Percentiles rank a stretch among this genome's conserved stretches.
Evolutionary conservation across 2,113 vertebrate species (phyloP).

Genomic region (Nasalis larvatus): DNA sequence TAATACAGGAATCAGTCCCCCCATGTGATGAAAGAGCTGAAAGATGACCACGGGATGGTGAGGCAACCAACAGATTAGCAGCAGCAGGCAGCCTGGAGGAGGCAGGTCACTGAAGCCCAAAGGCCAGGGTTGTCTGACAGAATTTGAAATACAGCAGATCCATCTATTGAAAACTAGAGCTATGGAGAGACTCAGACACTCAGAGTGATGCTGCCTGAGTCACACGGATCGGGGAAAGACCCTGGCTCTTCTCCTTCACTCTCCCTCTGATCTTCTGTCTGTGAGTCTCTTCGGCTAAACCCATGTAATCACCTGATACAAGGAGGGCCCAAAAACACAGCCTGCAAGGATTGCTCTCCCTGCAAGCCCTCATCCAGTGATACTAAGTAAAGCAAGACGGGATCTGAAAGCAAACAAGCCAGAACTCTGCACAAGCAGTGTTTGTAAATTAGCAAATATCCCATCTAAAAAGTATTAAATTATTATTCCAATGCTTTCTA

Average conservation of each 20-base stretch:
- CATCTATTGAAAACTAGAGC: not conserved
- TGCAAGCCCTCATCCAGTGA: fast-evolving
- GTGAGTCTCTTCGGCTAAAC: not conserved
- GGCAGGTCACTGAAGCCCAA: not conserved
- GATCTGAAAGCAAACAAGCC: not conserved
- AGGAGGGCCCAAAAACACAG: not conserved
- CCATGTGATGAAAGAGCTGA: not conserved
- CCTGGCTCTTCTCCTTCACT: not conserved
- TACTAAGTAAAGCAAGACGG: not conserved
- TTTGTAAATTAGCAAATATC: not conserved
- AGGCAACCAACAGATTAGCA: not conserved
- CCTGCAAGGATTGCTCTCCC: not conserved
- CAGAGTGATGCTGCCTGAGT: not conserved
- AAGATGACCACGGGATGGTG: not conserved
- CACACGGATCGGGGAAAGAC: not conserved
- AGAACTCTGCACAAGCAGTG: not conserved
- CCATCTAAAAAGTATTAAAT: not conserved
- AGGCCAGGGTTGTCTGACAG: not conserved
- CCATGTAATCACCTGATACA: not conserved
- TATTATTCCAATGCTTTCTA: not conserved
- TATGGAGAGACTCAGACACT: not conserved
- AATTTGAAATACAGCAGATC: not conserved
- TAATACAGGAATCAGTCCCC: not conserved
- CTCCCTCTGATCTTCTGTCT: not conserved
- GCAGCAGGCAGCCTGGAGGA: not conserved